Base-by-base conservation (phyloP, 2,113 vertebrate genomes). In the Myotis brandtii region DNA sequence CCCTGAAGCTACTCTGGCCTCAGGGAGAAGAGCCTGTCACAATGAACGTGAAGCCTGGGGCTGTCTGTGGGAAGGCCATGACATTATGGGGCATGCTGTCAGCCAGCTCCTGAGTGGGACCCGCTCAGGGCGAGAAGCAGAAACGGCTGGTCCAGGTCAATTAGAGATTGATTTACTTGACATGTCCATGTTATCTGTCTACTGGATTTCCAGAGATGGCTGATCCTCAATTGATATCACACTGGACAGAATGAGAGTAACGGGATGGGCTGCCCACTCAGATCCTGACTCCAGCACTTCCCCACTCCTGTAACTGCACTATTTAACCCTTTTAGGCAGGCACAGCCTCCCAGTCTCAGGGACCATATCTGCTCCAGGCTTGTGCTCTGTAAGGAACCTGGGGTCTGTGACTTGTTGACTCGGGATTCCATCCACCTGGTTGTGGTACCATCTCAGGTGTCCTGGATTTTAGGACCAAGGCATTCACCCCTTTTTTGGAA, bases 101-200 rank as follows among this genome's bases (percentile, higher is more conserved):
- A 89, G 52, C 56, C 73, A 95, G 88, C 27, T 92, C 25, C 56
- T 79, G 91, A 93, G 77, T 89, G 91, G 67, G 54, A 85, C 50
- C 12, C 0, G 9, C 77, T 94, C 43, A 70, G 67, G 66, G 67
- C 0, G 0, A 92, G 82, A 92, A 86, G 91, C 86, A 92, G 72
- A 94, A 86, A 80, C 0, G 16, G 48, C 91, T 84, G 82, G 88
- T 72, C 73, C 54, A 50, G 69, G 93, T 97, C 97, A 95, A 91
- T 59, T 97, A 83, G 34, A 97, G 95, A 97, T 96, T 96, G 97
- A 97, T 97, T 97, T 95, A 96, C 82, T 94, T 89, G 86, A 94
- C 96, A 80, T 59, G 50, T 56, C 54, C 69, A 34, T 96, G 95
- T 89, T 95, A 86, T 93, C 94, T 72, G 86, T 94, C 95, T 93